These are phyloP conservation scores for Operophtera brumata DNA, from an alignment of 2,888 invertebrate genomes.

Conservation along the genomic window DNA sequence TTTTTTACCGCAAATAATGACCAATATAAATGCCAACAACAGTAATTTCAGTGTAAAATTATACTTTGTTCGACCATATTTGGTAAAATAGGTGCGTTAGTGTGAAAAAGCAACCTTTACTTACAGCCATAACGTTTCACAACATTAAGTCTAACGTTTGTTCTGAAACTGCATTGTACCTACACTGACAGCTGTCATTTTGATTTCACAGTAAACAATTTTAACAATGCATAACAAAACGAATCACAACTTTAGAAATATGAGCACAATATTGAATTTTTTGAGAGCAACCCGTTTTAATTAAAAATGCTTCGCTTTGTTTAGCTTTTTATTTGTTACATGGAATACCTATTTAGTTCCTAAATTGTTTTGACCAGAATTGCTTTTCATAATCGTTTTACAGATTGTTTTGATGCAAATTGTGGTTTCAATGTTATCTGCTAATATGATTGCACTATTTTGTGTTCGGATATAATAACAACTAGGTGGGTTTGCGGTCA, in stretches of 20 bases:
- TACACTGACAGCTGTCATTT: conserved; percentile 4
- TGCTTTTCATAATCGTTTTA: conserved; percentile 8
- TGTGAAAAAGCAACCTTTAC: too few relatives aligned
- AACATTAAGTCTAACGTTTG: neutral
- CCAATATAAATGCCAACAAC: too few relatives aligned
- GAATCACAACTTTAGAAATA: conserved; percentile 16
- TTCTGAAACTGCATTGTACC: neutral
- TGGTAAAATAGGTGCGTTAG: too few relatives aligned
- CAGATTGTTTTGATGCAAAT: conserved; percentile 6
- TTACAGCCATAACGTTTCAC: too few relatives aligned
- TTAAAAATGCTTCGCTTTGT: conserved; percentile 21
- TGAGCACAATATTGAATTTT: conserved; percentile 18
- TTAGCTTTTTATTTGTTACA: conserved; percentile 18
- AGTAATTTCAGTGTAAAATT: too few relatives aligned
- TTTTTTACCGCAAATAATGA: too few relatives aligned
- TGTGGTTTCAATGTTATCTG: conserved; percentile 4
- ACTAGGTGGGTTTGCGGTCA: neutral
- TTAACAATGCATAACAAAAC: conserved; percentile 15
- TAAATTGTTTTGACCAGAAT: conserved; percentile 6
- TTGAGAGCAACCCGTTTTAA: conserved; percentile 14
- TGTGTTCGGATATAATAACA: conserved; percentile 4
- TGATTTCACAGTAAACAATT: neutral
- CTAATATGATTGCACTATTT: conserved; percentile 6
- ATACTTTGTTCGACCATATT: too few relatives aligned
- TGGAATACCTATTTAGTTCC: conserved; percentile 12